Evolutionary conservation across 2,113 vertebrate species (phyloP).

Genomic region (Agapornis roseicollis): DNA sequence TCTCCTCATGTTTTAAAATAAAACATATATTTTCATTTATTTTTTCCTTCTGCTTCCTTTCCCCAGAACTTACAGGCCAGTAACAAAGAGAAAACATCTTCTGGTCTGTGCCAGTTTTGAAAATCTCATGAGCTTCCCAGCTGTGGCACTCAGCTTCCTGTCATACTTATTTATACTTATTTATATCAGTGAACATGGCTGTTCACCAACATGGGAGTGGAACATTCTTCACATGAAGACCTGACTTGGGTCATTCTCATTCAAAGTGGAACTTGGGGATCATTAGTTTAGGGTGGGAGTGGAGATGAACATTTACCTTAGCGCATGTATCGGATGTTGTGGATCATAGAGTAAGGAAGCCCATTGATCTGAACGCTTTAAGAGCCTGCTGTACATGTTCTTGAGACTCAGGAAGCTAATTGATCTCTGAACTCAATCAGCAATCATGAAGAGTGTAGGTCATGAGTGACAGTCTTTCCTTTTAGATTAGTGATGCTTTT

Average conservation of each 20-base stretch:
- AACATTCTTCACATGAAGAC: neutral
- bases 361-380: neutral
- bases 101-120: neutral
- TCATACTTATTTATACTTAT: neutral
- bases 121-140: neutral
- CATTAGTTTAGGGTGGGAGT: neutral
- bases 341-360: neutral
- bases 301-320: neutral
- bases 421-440: slow-evolving; percentile 1
- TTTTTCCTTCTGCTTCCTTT: neutral
- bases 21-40: neutral
- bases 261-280: neutral
- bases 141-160: neutral
- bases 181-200: neutral
- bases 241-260: neutral
- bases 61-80: neutral
- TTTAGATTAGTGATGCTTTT: neutral
- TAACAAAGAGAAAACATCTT: neutral
- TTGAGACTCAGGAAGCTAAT: neutral
- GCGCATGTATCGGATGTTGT: accelerated
- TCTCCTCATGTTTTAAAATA: neutral
- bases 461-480: neutral
- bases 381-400: neutral
- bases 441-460: neutral
- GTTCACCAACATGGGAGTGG: neutral